Evolutionary conservation across 2,797 vertebrate genomes (phyloP).

Genomic region (Lagodon rhomboides): DNA sequence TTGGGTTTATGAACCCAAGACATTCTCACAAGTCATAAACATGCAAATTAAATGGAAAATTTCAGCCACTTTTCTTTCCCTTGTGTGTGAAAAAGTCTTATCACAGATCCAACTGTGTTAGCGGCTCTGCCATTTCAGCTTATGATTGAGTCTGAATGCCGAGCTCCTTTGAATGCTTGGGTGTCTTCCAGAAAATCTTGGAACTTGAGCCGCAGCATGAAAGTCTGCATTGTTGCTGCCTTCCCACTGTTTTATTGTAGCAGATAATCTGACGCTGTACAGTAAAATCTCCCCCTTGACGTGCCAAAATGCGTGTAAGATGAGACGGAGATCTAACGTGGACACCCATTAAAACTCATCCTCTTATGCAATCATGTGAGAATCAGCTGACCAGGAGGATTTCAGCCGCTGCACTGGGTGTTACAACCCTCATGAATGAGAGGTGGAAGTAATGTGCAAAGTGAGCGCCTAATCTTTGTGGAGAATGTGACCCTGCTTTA

Average conservation of each 20-base stretch:
- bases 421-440: conserved; percentile 60
- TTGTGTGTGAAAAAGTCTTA: conserved; percentile 43
- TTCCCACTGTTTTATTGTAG: conserved; percentile 16
- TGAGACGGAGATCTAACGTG: neutral
- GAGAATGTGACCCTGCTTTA: conserved; percentile 81
- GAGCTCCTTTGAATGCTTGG: conserved; percentile 67
- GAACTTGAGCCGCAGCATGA: conserved; percentile 45
- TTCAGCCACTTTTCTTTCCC: conserved; percentile 12
- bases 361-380: conserved; percentile 74
- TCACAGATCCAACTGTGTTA: conserved; percentile 55
- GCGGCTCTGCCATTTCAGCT: conserved; percentile 42
- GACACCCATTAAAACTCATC: conserved; percentile 27
- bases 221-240: conserved; percentile 61
- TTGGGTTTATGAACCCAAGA: neutral
- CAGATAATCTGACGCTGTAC: neutral
- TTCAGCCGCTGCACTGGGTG: conserved; percentile 59
- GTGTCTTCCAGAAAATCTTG: conserved; percentile 54
- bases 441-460: conserved; percentile 56
- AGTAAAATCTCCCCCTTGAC: neutral
- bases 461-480: conserved; percentile 73
- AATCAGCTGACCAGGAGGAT: conserved; percentile 81
- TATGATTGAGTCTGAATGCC: conserved; percentile 42
- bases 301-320: neutral
- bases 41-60: conserved; percentile 36
- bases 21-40: neutral